Evolutionary conservation across 2,888 invertebrate species (phyloP).

Genomic region (Metellina segmentata): DNA sequence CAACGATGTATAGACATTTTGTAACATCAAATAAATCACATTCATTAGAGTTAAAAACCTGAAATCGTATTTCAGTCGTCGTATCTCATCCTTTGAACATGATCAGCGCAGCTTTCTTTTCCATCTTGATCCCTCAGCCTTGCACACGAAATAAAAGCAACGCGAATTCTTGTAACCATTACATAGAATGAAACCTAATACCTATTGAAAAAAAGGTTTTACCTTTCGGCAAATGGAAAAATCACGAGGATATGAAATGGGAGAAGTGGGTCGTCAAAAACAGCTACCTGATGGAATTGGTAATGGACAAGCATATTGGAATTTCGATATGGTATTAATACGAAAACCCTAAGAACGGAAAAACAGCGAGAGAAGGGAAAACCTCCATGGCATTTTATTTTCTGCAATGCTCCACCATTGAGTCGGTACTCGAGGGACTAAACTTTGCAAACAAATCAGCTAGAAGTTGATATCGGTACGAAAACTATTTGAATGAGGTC

Average conservation of each 20-base stretch:
- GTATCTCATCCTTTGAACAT: too few relatives aligned
- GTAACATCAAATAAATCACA: too few relatives aligned
- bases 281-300: neutral
- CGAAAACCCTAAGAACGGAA: neutral
- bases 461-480: slow-evolving; percentile 52
- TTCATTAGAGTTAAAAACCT: too few relatives aligned
- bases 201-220: neutral
- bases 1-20: too few relatives aligned
- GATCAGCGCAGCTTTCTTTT: too few relatives aligned
- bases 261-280: neutral
- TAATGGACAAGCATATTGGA: neutral
- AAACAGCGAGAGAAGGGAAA: neutral
- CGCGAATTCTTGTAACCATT: neutral
- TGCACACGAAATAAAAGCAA: neutral
- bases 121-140: neutral
- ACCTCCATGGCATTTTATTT: slow-evolving; percentile 36
- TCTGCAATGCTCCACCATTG: neutral
- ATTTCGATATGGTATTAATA: neutral
- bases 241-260: neutral
- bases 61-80: too few relatives aligned
- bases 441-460: slow-evolving; percentile 47
- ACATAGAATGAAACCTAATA: neutral
- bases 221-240: neutral
- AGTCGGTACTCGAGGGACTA: slow-evolving; percentile 19
- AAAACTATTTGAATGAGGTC: slow-evolving; percentile 50